Evolutionary conservation across 2,888 invertebrate species (phyloP).

Genomic region (Flexamia atlantica): DNA sequence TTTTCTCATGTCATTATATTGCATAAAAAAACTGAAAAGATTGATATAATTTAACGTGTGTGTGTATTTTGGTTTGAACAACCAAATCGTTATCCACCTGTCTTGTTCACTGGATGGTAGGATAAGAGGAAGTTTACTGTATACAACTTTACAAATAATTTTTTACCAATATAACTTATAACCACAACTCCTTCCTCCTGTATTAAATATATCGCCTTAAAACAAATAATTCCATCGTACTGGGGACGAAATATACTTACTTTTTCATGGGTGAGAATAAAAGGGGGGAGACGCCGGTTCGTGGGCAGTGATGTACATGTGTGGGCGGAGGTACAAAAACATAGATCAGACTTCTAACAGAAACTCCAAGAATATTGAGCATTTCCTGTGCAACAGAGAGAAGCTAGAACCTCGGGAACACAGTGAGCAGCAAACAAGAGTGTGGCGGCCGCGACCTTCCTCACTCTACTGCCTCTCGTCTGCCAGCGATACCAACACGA

Average conservation of each 20-base stretch:
- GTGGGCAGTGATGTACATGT: conserved; percentile 21
- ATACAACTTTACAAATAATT: no score
- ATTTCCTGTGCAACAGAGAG: conserved; percentile 54
- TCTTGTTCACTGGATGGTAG: no score
- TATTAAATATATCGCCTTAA: no score
- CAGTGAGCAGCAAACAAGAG: conserved; percentile 16
- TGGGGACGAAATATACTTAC: conserved; percentile 2
- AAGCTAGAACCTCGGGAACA: conserved; percentile 44
- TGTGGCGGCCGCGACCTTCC: conserved; percentile 7
- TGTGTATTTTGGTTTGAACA: no score
- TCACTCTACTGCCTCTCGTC: conserved; percentile 5
- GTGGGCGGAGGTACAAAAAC: conserved; percentile 41
- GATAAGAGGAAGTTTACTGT: no score
- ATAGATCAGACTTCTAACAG: conserved; percentile 58
- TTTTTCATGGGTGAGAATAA: conserved; percentile 51
- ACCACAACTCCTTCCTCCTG: no score
- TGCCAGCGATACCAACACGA: no score
- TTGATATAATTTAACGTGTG: no score
- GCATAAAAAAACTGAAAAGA: no score
- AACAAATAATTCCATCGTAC: not conserved
- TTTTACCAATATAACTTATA: no score
- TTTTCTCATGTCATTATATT: no score
- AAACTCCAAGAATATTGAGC: conserved; percentile 58
- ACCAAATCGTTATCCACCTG: no score
- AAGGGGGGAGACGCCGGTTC: conserved; percentile 14